phyloP scores from a whole-genome alignment of 1,140 invertebrate genomes.

The Calliopsis andreniformis region DNA sequence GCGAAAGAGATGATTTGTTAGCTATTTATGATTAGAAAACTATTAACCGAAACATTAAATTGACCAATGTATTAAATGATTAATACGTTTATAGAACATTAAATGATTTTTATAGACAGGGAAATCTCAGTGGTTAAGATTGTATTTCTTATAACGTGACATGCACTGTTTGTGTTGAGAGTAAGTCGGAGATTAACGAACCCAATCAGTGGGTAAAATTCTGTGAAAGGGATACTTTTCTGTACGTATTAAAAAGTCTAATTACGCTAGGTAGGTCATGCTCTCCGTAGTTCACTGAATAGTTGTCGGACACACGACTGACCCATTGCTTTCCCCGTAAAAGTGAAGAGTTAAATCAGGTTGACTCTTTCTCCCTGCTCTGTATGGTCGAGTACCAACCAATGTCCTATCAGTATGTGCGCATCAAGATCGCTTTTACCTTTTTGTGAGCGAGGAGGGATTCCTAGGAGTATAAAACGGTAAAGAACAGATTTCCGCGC shows the following conservation, averaged over 20 bases:
- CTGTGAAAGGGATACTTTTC: slow-evolving; percentile 19
- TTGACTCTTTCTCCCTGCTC: slow-evolving; percentile 74
- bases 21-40: background rate
- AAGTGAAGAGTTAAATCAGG: slow-evolving; percentile 74
- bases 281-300: slow-evolving; percentile 49
- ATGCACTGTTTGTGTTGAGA: too few species aligned
- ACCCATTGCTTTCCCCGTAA: slow-evolving; percentile 69
- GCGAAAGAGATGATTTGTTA: background rate
- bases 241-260: slow-evolving; percentile 44
- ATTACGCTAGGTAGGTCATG: slow-evolving; percentile 52
- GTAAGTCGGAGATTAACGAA: too few species aligned
- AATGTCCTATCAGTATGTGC: slow-evolving; percentile 71
- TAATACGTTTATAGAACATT: too few species aligned
- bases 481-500: slow-evolving; percentile 62
- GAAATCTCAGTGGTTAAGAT: too few species aligned
- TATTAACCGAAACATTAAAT: background rate
- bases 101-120: too few species aligned
- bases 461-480: slow-evolving; percentile 75
- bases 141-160: background rate
- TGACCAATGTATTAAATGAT: too few species aligned
- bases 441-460: slow-evolving; percentile 73
- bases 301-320: slow-evolving; percentile 51
- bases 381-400: slow-evolving; percentile 72
- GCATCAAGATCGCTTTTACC: slow-evolving; percentile 73
- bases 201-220: too few species aligned